A percentile compares a stretch with the other conserved stretches of the same genome.
phyloP scores from a whole-genome alignment of 2,797 vertebrate species.

The Gobio occitaniae region DNA sequence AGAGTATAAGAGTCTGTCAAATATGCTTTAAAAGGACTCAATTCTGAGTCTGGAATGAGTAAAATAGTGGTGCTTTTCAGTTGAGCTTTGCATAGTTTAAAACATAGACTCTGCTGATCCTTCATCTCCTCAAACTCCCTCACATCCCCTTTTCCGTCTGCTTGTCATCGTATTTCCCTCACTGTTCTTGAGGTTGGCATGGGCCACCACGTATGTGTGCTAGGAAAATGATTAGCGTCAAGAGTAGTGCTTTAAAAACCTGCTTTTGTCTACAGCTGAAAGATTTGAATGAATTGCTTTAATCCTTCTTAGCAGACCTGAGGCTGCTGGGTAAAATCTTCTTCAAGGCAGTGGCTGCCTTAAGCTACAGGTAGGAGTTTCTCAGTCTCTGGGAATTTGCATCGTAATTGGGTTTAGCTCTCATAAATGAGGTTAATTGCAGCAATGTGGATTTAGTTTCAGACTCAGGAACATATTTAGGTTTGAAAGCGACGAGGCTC shows the following conservation, averaged over 20 bases:
- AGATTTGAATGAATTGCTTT: slow-evolving; percentile 75
- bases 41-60: background rate
- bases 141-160: slow-evolving; percentile 14
- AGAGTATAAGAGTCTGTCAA: background rate
- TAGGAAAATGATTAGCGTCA: slow-evolving; percentile 79
- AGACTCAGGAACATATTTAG: background rate
- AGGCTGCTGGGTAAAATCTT: slow-evolving; percentile 46
- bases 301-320: slow-evolving; percentile 73
- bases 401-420: slow-evolving; percentile 20
- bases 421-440: slow-evolving; percentile 31
- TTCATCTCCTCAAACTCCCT: slow-evolving; percentile 18
- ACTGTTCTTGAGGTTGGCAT: slow-evolving; percentile 1
- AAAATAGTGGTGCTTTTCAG: slow-evolving; percentile 12
- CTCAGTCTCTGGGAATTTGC: slow-evolving; percentile 58
- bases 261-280: slow-evolving; percentile 78
- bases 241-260: slow-evolving; percentile 69
- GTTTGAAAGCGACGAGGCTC: background rate
- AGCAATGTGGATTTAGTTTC: background rate
- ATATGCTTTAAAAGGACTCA: background rate
- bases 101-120: background rate
- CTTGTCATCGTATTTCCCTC: background rate
- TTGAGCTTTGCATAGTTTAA: slow-evolving; percentile 23
- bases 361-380: slow-evolving; percentile 18
- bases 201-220: slow-evolving; percentile 67
- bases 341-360: background rate